Evolutionary conservation across 2,797 vertebrate genomes (phyloP), one percentile per base, ranked within the genome.

Genomic region (Artibeus lituratus): DNA sequence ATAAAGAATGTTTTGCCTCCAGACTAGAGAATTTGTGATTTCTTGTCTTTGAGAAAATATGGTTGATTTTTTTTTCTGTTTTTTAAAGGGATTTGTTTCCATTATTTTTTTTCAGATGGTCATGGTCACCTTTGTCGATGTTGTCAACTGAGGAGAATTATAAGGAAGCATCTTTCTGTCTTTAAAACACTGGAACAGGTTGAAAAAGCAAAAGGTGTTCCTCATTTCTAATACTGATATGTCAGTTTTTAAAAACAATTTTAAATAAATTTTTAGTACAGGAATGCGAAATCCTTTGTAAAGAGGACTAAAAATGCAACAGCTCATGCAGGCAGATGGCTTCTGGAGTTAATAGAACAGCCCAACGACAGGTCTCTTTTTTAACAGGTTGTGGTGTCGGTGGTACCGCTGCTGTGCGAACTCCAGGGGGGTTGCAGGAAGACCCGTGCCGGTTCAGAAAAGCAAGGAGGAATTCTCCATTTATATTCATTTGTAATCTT

Each of bases 51-150:
- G 22, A 95, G 44, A 65, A 90, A 57, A 65, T 87, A 15, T 59
- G 5, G 6, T 47, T 39, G 10, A 22, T 42, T 44, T 92, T 69
- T 32, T 59, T 26, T 86, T 87, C 15, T 10, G 3, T 55, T 88
- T 96, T 55, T 85, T 49, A 39, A 87, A 84, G 44, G 53, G 16
- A 77, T 42, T 77, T 87, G 3, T 92, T 96, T 92, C 19, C 74
- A 57, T 88, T 82, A 55, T 83, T 94, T 94, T 19, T 19, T 89
- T 89, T 95, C 42, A 73, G 35, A 78, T 93, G 35, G 55, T 80
- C 72, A 35, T 70, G 35, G 55, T 44, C 35, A 62, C 42, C 49
- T 95, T 91, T 92, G 57, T 62, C 90, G 72, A 82, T 73, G 2
- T 55, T 90, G 49, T 77, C 51, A 72, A 47, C 19, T 57, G 29